A percentile compares a stretch with the other conserved stretches of the same genome.
phyloP scores from a whole-genome alignment of 2,113 vertebrate species.

The Chaetops frenatus region DNA sequence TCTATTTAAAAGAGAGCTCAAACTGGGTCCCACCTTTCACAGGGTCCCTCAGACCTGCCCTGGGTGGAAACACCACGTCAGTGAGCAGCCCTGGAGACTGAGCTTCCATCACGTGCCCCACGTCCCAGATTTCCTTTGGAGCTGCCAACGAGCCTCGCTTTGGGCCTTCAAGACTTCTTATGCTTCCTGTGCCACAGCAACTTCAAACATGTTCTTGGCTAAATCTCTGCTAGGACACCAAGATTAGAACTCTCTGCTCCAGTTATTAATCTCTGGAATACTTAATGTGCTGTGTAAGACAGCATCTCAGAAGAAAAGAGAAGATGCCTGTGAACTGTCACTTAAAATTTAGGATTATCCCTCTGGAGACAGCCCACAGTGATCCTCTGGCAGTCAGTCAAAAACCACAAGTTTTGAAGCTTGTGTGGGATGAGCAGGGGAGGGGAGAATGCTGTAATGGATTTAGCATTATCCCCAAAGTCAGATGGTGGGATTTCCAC shows the following conservation, averaged over 20 bases:
- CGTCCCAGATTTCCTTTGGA: constrained; percentile 22
- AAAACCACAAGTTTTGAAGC: constrained; percentile 26
- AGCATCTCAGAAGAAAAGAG: constrained; percentile 1
- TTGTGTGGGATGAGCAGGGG: constrained; percentile 40
- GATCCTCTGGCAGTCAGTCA: constrained; percentile 10
- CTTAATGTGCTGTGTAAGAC: constrained; percentile 25
- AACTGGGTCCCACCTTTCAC: constrained; percentile 22
- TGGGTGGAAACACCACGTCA: constrained; percentile 1
- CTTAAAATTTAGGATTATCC: constrained; percentile 40
- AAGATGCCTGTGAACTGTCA: constrained; percentile 10
- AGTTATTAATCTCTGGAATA: constrained; percentile 31
- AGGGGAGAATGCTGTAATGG: constrained; percentile 11
- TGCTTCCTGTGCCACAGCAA: neutral
- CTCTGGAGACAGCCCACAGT: neutral
- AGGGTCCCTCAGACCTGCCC: neutral
- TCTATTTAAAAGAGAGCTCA: constrained; percentile 26
- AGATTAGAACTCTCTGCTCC: constrained; percentile 42
- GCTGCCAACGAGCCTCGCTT: neutral
- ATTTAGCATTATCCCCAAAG: constrained; percentile 17
- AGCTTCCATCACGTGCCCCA: neutral
- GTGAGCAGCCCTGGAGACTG: constrained; percentile 17
- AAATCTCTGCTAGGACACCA: constrained; percentile 25
- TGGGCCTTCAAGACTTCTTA: constrained; percentile 23
- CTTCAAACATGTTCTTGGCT: constrained; percentile 30
- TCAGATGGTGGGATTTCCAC: constrained; percentile 34